A percentile compares a stretch with the other conserved stretches of the same genome.
These are phyloP conservation scores for Amphipoea lucens DNA, from an alignment of 2,888 invertebrate genomes.

Conservation along the genomic window DNA sequence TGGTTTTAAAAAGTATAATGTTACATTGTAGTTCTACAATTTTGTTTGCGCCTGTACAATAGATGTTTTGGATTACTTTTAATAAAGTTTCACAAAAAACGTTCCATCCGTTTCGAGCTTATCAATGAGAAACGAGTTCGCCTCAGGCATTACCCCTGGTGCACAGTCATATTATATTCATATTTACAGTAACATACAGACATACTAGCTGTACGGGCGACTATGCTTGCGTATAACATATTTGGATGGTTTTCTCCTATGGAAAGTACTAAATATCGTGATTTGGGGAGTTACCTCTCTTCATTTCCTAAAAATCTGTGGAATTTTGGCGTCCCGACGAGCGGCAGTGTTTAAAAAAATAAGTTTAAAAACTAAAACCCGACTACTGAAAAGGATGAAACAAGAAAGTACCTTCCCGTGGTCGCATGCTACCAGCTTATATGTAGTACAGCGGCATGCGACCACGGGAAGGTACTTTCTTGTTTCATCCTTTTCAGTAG, in stretches of 20 bases:
- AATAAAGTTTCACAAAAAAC: slow-evolving; percentile 62
- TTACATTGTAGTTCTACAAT: neutral
- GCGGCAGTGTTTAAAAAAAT: neutral
- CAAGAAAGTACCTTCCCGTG: no score
- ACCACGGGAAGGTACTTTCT: no score
- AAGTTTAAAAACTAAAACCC: no score
- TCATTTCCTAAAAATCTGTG: neutral
- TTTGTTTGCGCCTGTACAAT: slow-evolving; percentile 39
- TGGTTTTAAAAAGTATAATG: neutral
- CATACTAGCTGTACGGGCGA: neutral
- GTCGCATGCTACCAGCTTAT: no score
- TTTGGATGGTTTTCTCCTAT: neutral
- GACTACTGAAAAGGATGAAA: no score
- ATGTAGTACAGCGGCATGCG: no score
- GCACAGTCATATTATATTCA: slow-evolving; percentile 29
- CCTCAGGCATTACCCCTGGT: slow-evolving; percentile 43
- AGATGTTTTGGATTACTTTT: slow-evolving; percentile 60
- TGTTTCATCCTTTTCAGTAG: no score
- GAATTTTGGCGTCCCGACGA: neutral
- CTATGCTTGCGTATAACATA: neutral
- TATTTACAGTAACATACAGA: slow-evolving; percentile 13
- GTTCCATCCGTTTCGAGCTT: slow-evolving; percentile 51
- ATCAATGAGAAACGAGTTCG: slow-evolving; percentile 59
- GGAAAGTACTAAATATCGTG: neutral
- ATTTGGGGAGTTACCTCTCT: neutral